A percentile compares a stretch with the other conserved stretches of the same genome.
Conservation (phyloP, 2,888 invertebrate species). For the Hydraecia micacea region DNA sequence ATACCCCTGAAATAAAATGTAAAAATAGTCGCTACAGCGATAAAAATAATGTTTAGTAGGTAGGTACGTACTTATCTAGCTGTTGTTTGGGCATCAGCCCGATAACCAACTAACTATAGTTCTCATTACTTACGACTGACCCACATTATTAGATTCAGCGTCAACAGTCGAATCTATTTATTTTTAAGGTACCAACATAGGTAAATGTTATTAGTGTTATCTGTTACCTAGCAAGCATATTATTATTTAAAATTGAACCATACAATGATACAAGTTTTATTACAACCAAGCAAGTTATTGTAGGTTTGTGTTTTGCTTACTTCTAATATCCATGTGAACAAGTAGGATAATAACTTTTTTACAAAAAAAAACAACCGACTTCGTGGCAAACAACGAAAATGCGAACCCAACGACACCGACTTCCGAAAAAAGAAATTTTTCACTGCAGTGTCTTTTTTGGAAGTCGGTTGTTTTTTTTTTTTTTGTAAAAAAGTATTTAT, state of each 20-base stretch:
- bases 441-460: too few relatives aligned
- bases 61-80: slow-evolving; percentile 69
- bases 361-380: too few relatives aligned
- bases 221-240: neutral
- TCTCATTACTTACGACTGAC: slow-evolving; percentile 46
- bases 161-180: slow-evolving; percentile 10
- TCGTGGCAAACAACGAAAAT: too few relatives aligned
- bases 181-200: neutral
- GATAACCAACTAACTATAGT: slow-evolving; percentile 63
- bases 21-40: slow-evolving; percentile 83
- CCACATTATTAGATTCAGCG: slow-evolving; percentile 48
- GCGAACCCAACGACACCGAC: too few relatives aligned
- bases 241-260: neutral
- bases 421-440: too few relatives aligned
- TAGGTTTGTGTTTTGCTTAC: neutral
- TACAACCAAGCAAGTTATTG: slow-evolving; percentile 1
- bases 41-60: slow-evolving; percentile 76
- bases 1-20: slow-evolving; percentile 77
- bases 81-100: slow-evolving; percentile 62
- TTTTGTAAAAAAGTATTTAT: too few relatives aligned
- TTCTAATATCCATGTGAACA: neutral
- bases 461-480: too few relatives aligned
- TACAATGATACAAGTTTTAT: too few relatives aligned
- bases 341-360: neutral
- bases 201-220: neutral